Evolutionary conservation across 1,140 invertebrate species (phyloP), one percentile per base, ranked within the genome.

Genomic region (Neodiprion pinetum): DNA sequence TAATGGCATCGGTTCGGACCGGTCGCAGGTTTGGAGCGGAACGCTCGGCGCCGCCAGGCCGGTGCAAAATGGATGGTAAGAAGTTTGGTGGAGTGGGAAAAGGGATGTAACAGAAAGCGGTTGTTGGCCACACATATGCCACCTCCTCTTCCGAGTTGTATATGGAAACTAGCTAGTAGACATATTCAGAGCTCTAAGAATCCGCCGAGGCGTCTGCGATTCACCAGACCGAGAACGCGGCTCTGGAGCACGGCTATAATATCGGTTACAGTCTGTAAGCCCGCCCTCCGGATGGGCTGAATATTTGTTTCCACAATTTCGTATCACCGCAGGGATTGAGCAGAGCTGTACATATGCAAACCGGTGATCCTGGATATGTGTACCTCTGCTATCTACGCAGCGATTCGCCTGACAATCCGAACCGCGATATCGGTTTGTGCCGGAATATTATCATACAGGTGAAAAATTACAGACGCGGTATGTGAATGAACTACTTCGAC

Each of bases 81-180:
- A 61, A 61, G 53, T 61, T 61, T 14, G 11, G 11, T 14, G n/a
- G 53, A 61, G 53, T 14, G n/a, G 53, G 7, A 14, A 61, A 61
- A 8, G 53, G 53, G 53, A n/a, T 61, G 11, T 1, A 12, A n/a
- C 53, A 61, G 28, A 40, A 40, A 40, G 5, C 53, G 53, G 53
- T 9, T 61, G 53, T 61, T 61, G 53, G 53, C 53, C 53, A 61
- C 53, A 61, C 53, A 61, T 61, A 61, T 61, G 53, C 53, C 53
- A 61, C 53, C 53, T 14, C 53, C 53, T 61, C 11, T 17, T 61
- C 11, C 53, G n/a, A 61, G n/a, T 17, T 61, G 53, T 17, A 61
- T 61, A 17, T 61, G n/a, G 53, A 61, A 61, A 61, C 53, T 61
- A 61, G 11, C 53, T 17, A 61, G 11, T 40, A 40, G 53, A 17